Evolutionary conservation across 1,140 invertebrate genomes (phyloP), one percentile per base, ranked within the genome.

Genomic region (Drosophila fuyamai): DNA sequence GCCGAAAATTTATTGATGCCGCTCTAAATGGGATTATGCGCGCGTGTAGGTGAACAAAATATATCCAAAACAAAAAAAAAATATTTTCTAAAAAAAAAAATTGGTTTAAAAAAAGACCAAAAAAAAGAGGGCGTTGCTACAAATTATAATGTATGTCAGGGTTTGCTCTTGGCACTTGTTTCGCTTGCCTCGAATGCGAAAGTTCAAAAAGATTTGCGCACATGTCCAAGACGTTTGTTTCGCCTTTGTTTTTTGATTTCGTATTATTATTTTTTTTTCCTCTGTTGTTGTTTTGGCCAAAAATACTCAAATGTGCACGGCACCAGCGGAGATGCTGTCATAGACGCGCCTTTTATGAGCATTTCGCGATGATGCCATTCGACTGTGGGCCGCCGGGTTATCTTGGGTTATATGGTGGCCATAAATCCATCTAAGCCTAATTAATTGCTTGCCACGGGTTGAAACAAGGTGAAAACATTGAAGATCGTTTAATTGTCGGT

Each of bases 81-180:
- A 54, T 61, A 40, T 66, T 66, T 58, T 51, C 46, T 63, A 41
- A 36, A 58, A 6, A 72, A 72, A 81, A 74, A 73, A 63, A 44
- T 43, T 14, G n/a, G 63, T 53, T 68, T 61, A 43, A 46, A 68
- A 50, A 72, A 81, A 79, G 80, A 79, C 70, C 79, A 82, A 50
- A 72, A 81, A 82, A 84, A 79, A 76, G 83, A 82, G 83, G 83
- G 83, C 83, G 83, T 88, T 73, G 76, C 76, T 81, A 81, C 44
- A 63, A 81, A 60, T 61, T 81, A 81, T 81, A 76, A 88, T 88
- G 83, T 88, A 71, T 88, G 83, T 88, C 83, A 88, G 83, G 84
- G 83, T 77, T 89, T 83, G 83, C 72, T 76, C 83, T 86, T 86
- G 83, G 83, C 83, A 88, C 83, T 86, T 86, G 83, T 79, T 86